Conservation (phyloP, 2,888 invertebrate species). For the Ophion costatus region DNA sequence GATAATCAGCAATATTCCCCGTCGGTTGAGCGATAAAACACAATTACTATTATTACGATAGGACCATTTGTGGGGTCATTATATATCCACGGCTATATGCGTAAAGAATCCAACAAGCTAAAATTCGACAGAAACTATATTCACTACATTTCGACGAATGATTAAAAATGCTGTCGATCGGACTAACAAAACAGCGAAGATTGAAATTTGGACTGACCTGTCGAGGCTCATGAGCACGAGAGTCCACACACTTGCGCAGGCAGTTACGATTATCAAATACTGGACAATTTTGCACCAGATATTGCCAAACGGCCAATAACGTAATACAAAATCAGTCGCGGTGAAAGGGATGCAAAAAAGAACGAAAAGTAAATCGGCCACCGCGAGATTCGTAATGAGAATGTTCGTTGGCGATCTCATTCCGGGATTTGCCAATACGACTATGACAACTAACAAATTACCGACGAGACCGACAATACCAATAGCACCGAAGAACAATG, state of each 20-base stretch:
- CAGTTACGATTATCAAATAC: slow-evolving; percentile 96
- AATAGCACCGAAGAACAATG: slow-evolving; percentile 93
- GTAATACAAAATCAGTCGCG: slow-evolving; percentile 94
- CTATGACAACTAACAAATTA: slow-evolving; percentile 94
- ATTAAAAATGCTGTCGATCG: no score
- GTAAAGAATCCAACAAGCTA: no score
- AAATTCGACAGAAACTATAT: no score
- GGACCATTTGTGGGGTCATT: no score
- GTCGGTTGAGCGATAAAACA: not conserved
- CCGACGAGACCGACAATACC: slow-evolving; percentile 95
- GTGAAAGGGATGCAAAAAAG: slow-evolving; percentile 98
- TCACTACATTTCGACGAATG: no score
- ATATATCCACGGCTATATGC: no score
- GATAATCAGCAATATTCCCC: not conserved
- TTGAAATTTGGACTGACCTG: slow-evolving; percentile 81
- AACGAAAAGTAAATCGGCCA: slow-evolving; percentile 96
- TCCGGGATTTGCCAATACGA: slow-evolving; percentile 94
- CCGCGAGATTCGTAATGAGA: slow-evolving; percentile 94
- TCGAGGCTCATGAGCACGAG: slow-evolving; percentile 97
- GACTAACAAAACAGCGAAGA: not conserved
- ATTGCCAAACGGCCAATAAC: slow-evolving; percentile 95
- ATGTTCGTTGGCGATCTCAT: slow-evolving; percentile 97
- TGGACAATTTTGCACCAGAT: slow-evolving; percentile 96
- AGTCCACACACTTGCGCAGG: slow-evolving; percentile 97
- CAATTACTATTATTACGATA: not conserved